Evolutionary conservation across 2,888 invertebrate species (phyloP), one percentile per base, ranked within the genome.

Genomic region (Zygogramma bicolorata): DNA sequence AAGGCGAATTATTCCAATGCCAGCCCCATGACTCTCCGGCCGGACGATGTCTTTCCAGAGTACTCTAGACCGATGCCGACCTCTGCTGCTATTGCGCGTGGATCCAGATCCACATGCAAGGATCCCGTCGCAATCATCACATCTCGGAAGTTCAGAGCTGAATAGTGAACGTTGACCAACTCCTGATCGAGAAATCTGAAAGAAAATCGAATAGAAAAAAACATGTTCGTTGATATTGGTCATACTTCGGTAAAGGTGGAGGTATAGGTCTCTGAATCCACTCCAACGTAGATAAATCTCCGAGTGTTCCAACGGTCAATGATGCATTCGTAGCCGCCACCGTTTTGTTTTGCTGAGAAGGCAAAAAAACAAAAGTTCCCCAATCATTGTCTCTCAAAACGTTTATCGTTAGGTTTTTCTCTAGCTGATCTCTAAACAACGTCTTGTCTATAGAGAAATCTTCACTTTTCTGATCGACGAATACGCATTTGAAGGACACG

Each of bases 211-310:
- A 3, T 3, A 13, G n/a, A 38, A 38, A 38, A 38, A 38, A n/a
- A n/a, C n/a, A n/a, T n/a, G n/a, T n/a, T n/a, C n/a, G n/a, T n/a
- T 38, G 10, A 10, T 38, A 38, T 13, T 13, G n/a, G 8, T 7
- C 18, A 8, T 42, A 20, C 46, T 46, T 18, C 10, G 46, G 46
- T 20, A 13, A 38, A 10, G 38, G 15, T 15, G 66, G 42, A 60
- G 68, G 63, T 1, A 71, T 42, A 0, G 90, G 88, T 1, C 93
- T 93, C 85, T 97, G 92, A 10, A 95, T 86, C 95, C 95, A 96
- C 3, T 87, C 89, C 58, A 98, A 84, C 0, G 95, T 93, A 0
- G 94, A 93, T 65, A 98, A 88, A 85, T 98, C 97, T 66, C 97
- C 97, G 6, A 73, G 15, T 13, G 70, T 75, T 27, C 49, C 40